These are phyloP conservation scores for Notiomystis cincta DNA, from an alignment of 2,113 vertebrate species.

Conservation along the genomic window DNA sequence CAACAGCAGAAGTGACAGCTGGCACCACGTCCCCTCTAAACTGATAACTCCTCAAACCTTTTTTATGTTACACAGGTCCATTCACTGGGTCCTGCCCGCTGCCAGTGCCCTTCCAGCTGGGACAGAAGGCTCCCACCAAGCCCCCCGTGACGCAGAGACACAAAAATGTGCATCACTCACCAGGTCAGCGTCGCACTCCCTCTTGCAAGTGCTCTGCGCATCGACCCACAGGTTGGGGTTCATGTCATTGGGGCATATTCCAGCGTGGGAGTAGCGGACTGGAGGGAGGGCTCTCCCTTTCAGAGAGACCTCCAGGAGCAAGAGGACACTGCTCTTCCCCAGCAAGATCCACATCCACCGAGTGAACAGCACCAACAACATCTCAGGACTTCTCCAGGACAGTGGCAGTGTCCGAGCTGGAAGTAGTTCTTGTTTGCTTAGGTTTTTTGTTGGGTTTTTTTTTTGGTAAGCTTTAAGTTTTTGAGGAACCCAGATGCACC, in stretches of 20 bases:
- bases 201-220: conserved; percentile 94
- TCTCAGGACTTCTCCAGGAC: conserved; percentile 54
- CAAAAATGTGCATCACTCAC: conserved; percentile 71
- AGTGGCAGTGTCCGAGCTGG: conserved; percentile 8
- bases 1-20: background rate
- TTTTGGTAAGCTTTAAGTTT: background rate
- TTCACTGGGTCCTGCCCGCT: accelerated
- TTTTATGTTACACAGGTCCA: background rate
- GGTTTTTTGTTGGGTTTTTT: background rate
- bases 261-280: conserved; percentile 84
- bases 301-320: conserved; percentile 68
- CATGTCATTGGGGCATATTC: conserved; percentile 97
- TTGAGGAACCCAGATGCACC: conserved; percentile 41
- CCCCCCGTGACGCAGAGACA: background rate
- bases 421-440: background rate
- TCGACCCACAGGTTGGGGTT: conserved; percentile 99
- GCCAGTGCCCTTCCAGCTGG: background rate
- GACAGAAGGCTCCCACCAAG: background rate
- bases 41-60: background rate
- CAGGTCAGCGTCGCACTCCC: conserved; percentile 91
- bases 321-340: conserved; percentile 72
- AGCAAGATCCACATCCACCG: conserved; percentile 79
- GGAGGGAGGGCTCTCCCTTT: conserved; percentile 76
- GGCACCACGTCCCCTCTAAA: background rate
- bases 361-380: conserved; percentile 78